Conservation (phyloP, 2,113 vertebrate genomes). For the Melospiza georgiana region DNA sequence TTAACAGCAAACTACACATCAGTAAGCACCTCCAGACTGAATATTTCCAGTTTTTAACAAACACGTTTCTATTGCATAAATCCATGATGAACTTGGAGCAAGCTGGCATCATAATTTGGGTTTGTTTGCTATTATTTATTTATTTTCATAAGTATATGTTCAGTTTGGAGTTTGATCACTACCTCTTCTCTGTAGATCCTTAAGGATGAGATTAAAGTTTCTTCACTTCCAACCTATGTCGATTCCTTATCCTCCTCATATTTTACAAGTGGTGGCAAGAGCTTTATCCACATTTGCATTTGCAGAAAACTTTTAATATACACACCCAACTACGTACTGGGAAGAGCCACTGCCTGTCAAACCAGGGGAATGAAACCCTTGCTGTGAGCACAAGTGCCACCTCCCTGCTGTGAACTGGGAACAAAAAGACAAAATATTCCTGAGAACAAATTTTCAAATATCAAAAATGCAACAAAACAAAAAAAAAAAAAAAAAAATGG, state of each 20-base stretch:
- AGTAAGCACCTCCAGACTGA: fast-evolving
- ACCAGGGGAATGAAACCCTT: background rate
- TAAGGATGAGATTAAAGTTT: background rate
- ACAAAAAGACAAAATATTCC: background rate
- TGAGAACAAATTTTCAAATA: background rate
- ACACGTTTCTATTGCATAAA: background rate
- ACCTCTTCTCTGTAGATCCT: background rate
- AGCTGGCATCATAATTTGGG: background rate
- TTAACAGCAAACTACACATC: background rate
- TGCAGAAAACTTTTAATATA: background rate
- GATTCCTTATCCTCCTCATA: background rate
- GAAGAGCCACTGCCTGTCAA: background rate
- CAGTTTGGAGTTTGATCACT: background rate
- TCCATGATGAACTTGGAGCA: background rate
- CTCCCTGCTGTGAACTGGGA: background rate
- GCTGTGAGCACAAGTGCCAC: background rate
- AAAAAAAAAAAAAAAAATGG: background rate
- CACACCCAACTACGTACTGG: fast-evolving
- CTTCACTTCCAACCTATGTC: background rate
- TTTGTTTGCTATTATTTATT: background rate
- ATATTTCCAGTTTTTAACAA: background rate
- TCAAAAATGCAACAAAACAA: fast-evolving
- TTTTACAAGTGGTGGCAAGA: background rate
- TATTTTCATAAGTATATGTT: background rate
- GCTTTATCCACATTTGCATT: background rate